These are phyloP conservation scores for Sciaenops ocellatus DNA, from an alignment of 2,797 vertebrate genomes.

Conservation along the genomic window DNA sequence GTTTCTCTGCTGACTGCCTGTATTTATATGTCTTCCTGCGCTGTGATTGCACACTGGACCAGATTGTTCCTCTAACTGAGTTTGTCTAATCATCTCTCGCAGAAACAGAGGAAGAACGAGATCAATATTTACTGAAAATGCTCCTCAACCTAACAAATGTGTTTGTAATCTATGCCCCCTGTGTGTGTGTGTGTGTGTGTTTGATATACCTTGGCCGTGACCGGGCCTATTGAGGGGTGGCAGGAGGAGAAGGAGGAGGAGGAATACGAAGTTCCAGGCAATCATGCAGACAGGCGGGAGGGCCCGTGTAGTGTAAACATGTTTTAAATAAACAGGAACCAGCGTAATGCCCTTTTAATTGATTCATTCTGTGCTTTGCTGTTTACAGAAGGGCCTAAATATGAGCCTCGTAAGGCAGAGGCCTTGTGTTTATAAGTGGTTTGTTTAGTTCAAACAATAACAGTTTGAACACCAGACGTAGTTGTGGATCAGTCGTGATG, in stretches of 20 bases:
- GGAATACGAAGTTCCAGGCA: slow-evolving; percentile 80
- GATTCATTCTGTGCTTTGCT: slow-evolving; percentile 89
- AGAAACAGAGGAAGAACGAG: slow-evolving; percentile 74
- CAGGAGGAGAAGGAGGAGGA: slow-evolving; percentile 62
- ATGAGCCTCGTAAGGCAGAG: slow-evolving; percentile 86
- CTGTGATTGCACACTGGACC: slow-evolving; percentile 67
- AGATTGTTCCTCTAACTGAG: slow-evolving; percentile 49
- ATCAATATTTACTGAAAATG: slow-evolving; percentile 85
- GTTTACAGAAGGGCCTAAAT: slow-evolving; percentile 90
- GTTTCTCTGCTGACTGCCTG: slow-evolving; percentile 25
- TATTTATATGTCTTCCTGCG: slow-evolving; percentile 55
- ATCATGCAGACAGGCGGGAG: slow-evolving; percentile 82
- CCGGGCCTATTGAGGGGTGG: slow-evolving; percentile 69
- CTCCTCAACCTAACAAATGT: slow-evolving; percentile 82
- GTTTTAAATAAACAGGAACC: slow-evolving; percentile 92
- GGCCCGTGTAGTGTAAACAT: slow-evolving; percentile 88
- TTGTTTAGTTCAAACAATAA: slow-evolving; percentile 89
- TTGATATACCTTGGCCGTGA: slow-evolving; percentile 80
- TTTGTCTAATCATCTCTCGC: slow-evolving; percentile 74
- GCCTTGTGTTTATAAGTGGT: slow-evolving; percentile 88
- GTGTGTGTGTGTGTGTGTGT: slow-evolving; percentile 43
- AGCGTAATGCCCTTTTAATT: slow-evolving; percentile 91
- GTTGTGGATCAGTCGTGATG: slow-evolving; percentile 66
- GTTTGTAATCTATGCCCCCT: slow-evolving; percentile 81
- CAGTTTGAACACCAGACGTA: slow-evolving; percentile 83